phyloP scores from a whole-genome alignment of 2,113 vertebrate species.

The Recurvirostra avosetta region DNA sequence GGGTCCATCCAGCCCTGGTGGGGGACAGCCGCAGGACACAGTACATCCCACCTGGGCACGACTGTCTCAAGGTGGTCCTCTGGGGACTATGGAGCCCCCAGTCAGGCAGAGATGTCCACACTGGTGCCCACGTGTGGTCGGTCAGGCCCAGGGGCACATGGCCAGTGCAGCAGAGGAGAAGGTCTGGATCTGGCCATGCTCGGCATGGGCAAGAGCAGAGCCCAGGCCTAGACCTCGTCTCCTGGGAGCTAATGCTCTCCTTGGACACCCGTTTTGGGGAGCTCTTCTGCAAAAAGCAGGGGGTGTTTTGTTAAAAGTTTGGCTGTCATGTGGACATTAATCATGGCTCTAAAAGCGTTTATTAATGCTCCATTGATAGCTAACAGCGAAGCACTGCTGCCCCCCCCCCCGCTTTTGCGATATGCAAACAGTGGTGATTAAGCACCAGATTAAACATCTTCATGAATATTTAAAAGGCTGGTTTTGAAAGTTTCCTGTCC shows the following conservation, averaged over 20 bases:
- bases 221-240: background rate
- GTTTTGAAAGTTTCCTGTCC: conserved; percentile 91
- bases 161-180: background rate
- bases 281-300: background rate
- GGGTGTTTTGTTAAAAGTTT: background rate
- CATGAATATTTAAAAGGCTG: conserved; percentile 90
- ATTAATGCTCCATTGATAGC: conserved; percentile 76
- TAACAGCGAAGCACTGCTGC: conserved; percentile 67
- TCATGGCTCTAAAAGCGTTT: conserved; percentile 62
- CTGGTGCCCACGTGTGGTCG: background rate
- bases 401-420: conserved; percentile 43
- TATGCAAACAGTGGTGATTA: conserved; percentile 91
- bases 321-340: conserved; percentile 42
- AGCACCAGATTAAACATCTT: conserved; percentile 89
- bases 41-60: accelerated
- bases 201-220: no score
- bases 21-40: background rate
- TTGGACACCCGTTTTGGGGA: background rate
- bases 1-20: background rate
- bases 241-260: background rate
- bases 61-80: background rate
- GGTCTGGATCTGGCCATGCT: background rate
- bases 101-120: background rate
- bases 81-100: background rate
- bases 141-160: background rate